phyloP scores from a whole-genome alignment of 2,888 invertebrate genomes.

The Heliconius ismenius region DNA sequence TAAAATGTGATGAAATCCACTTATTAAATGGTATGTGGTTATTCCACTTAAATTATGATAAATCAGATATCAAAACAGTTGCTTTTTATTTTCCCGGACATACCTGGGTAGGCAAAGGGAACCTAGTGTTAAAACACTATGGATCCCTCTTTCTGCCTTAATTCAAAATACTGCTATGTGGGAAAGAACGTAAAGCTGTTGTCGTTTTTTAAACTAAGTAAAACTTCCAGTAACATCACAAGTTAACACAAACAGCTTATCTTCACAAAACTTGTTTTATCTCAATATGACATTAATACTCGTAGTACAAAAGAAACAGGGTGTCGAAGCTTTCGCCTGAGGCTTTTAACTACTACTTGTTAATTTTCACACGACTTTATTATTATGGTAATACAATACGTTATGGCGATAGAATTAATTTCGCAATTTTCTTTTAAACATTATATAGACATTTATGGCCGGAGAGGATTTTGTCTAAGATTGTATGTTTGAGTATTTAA shows the following conservation, averaged over 20 bases:
- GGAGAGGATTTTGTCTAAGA: slow-evolving; percentile 10
- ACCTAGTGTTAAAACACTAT: no score
- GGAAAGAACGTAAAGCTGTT: not conserved
- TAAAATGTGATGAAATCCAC: not conserved
- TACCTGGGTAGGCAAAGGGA: no score
- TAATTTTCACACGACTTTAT: slow-evolving; percentile 45
- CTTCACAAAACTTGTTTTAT: slow-evolving; percentile 9
- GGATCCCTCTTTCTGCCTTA: no score
- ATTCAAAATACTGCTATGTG: not conserved
- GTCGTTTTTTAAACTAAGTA: not conserved
- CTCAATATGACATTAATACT: slow-evolving; percentile 25
- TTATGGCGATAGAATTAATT: slow-evolving; percentile 39
- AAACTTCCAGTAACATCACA: not conserved
- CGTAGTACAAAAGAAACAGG: slow-evolving; percentile 26
- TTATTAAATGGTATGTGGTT: not conserved
- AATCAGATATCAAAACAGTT: not conserved
- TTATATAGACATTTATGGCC: slow-evolving; percentile 17
- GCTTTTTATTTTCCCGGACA: no score
- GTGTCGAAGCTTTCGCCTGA: slow-evolving; percentile 35
- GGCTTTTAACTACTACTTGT: slow-evolving; percentile 43
- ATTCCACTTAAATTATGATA: not conserved
- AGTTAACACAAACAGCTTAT: not conserved
- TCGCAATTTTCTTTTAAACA: slow-evolving; percentile 39
- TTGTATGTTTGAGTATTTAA: not conserved
- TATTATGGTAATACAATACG: slow-evolving; percentile 37